These are phyloP conservation scores for Chrysolina oricalcia DNA, from an alignment of 2,888 invertebrate species.

Conservation along the genomic window DNA sequence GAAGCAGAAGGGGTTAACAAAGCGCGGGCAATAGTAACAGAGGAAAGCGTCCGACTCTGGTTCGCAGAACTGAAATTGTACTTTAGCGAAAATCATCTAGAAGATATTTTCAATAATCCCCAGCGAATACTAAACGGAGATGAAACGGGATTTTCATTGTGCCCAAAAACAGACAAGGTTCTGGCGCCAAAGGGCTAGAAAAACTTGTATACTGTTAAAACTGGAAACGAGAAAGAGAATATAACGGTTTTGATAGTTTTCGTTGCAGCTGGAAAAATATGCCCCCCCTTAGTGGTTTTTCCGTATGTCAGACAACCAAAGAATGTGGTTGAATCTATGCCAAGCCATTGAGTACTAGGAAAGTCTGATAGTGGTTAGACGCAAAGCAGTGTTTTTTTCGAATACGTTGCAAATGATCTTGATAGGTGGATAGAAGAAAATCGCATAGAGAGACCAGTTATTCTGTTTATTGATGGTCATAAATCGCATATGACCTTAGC, in stretches of 20 bases:
- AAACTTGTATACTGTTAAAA: background rate
- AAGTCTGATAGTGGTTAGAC: conserved; percentile 45
- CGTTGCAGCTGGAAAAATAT: conserved; percentile 44
- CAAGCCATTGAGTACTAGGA: conserved; percentile 52
- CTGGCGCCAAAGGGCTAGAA: background rate
- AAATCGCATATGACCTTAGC: background rate
- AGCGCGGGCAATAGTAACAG: background rate
- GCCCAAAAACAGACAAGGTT: background rate
- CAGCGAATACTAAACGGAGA: background rate
- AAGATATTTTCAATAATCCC: too few species aligned
- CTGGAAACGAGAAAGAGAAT: conserved; percentile 57
- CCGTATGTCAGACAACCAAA: conserved; percentile 47
- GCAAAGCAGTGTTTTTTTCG: conserved; percentile 41
- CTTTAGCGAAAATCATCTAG: too few species aligned
- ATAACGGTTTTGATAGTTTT: conserved; percentile 59
- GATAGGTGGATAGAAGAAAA: background rate
- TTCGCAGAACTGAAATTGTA: too few species aligned
- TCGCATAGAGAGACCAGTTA: background rate
- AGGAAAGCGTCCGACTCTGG: background rate
- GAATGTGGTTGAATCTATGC: conserved; percentile 34
- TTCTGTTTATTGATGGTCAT: background rate
- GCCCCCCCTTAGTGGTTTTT: conserved; percentile 46
- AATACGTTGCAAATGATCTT: conserved; percentile 18
- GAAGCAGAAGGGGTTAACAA: background rate
- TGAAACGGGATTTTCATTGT: background rate